Evolutionary conservation across 1,140 invertebrate species (phyloP).

Genomic region (Trinorchestia longiramus): DNA sequence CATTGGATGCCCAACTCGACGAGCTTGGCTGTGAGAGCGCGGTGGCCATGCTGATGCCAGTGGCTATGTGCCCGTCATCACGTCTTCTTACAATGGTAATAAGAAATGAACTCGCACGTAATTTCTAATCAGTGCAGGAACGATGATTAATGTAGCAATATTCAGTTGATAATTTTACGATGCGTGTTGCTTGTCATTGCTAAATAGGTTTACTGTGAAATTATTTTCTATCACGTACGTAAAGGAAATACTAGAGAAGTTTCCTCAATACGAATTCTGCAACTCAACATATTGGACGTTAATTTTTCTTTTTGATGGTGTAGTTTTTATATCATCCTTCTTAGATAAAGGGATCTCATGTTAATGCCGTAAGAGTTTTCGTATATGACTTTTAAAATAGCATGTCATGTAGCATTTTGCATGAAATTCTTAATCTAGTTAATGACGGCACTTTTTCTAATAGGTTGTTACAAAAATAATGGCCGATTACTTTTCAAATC

Average conservation of each 20-base stretch:
- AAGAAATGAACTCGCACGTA: too few species aligned
- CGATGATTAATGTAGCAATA: too few species aligned
- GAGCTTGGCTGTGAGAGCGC: background rate
- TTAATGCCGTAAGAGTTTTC: background rate
- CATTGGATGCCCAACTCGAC: background rate
- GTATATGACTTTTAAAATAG: background rate
- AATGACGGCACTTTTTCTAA: too few species aligned
- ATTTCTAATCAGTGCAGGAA: too few species aligned
- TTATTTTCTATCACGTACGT: background rate
- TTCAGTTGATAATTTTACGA: too few species aligned
- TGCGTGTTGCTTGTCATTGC: background rate
- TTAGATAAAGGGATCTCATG: background rate
- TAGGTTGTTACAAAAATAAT: too few species aligned
- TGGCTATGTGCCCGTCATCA: background rate
- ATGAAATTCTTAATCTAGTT: too few species aligned
- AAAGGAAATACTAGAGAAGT: background rate
- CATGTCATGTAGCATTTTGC: background rate
- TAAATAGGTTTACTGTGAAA: background rate
- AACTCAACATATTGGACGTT: too few species aligned
- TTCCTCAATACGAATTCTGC: too few species aligned
- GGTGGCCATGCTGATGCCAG: background rate
- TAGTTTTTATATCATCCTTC: background rate
- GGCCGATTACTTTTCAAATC: too few species aligned
- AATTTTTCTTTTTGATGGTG: background rate
- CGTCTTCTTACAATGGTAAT: too few species aligned